Conservation (phyloP, 2,888 invertebrate genomes). For the Latrodectus elegans region DNA sequence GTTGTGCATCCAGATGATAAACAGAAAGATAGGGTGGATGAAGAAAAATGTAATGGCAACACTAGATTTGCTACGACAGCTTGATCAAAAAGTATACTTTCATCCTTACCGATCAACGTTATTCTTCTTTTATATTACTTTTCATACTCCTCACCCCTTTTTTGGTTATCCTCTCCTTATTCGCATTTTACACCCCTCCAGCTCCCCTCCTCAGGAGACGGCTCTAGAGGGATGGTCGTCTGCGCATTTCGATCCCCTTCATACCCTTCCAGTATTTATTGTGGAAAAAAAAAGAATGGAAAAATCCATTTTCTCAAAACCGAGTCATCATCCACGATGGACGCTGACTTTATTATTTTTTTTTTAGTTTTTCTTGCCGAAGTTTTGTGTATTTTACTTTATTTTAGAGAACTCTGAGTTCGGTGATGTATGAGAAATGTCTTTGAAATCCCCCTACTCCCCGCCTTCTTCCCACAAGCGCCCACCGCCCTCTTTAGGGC, state of each 20-base stretch:
- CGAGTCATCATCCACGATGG: conserved; percentile 20
- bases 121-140: neutral
- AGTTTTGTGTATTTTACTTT: conserved; percentile 29
- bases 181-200: neutral
- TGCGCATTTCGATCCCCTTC: conserved; percentile 3
- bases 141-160: conserved; percentile 2
- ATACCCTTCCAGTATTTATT: neutral
- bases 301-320: conserved; percentile 6
- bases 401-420: neutral
- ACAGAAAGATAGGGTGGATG: neutral
- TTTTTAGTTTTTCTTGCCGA: neutral
- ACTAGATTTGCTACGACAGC: neutral
- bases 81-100: conserved; percentile 5
- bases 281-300: neutral
- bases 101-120: neutral
- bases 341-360: conserved; percentile 13
- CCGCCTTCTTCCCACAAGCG: neutral
- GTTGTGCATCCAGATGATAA: neutral
- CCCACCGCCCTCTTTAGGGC: conserved; percentile 6
- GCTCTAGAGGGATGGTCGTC: neutral
- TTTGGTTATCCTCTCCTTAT: neutral
- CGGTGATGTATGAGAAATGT: conserved; percentile 27
- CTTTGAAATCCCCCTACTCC: neutral
- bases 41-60: neutral
- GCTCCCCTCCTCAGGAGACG: too few species aligned